Percentiles rank a stretch among this genome's conserved stretches.
phyloP scores from a whole-genome alignment of 1,140 invertebrate species.

The Oncopodura yosiiana region DNA sequence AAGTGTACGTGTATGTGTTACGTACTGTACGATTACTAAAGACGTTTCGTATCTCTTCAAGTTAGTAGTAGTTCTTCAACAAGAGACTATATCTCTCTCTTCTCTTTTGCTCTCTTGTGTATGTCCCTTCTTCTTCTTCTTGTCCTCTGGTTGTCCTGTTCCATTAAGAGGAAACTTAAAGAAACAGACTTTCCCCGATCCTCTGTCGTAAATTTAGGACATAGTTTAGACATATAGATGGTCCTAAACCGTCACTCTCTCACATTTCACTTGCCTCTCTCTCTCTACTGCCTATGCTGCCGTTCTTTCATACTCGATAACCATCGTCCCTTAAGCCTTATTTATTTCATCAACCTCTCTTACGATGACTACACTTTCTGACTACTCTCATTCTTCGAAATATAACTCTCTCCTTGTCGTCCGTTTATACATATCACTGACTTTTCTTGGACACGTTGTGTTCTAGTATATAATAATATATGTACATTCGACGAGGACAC shows the following conservation, averaged over 20 bases:
- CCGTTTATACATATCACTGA: background rate
- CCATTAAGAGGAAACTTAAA: too few species aligned
- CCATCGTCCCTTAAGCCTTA: slow-evolving; percentile 35
- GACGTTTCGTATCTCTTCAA: too few species aligned
- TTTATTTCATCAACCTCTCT: slow-evolving; percentile 30
- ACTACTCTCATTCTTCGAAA: slow-evolving; percentile 11
- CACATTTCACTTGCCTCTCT: slow-evolving; percentile 33
- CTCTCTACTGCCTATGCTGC: too few species aligned
- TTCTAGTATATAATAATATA: background rate
- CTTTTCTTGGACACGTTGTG: background rate
- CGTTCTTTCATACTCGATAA: slow-evolving; percentile 36
- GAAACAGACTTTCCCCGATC: slow-evolving; percentile 28
- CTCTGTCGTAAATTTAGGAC: slow-evolving; percentile 35
- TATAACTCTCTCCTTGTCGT: background rate
- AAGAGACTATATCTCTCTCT: too few species aligned
- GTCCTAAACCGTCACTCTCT: slow-evolving; percentile 35
- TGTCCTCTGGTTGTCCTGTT: slow-evolving; percentile 34
- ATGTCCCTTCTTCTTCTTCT: too few species aligned
- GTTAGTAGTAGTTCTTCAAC: slow-evolving; percentile 15
- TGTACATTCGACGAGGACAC: background rate
- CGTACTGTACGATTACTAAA: too few species aligned
- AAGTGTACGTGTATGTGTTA: too few species aligned
- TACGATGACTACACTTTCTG: background rate
- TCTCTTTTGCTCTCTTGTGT: too few species aligned
- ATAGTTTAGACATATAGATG: too few species aligned